These are phyloP conservation scores for Microcebus jonahi DNA, from an alignment of 2,113 vertebrate genomes.

Conservation along the genomic window DNA sequence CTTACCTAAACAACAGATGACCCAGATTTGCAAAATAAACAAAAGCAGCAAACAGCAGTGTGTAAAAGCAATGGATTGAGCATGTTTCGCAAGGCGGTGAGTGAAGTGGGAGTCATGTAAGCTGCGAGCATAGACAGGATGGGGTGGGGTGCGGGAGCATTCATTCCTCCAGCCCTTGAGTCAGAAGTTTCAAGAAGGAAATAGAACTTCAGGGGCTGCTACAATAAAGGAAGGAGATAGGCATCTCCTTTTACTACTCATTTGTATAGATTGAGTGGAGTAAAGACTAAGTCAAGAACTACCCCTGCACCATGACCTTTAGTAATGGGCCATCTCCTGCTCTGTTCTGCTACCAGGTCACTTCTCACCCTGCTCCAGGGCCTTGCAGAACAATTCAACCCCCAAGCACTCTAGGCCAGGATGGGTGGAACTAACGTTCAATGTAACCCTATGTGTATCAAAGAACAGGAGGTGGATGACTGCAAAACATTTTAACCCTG, in stretches of 20 bases:
- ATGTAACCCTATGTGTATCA: not conserved
- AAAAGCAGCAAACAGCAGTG: not conserved
- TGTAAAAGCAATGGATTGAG: not conserved
- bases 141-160: not conserved
- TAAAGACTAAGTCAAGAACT: not conserved
- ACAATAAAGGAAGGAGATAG: constrained; percentile 73
- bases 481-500: not conserved
- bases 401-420: not conserved
- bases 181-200: constrained; percentile 78
- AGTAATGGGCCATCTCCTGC: not conserved
- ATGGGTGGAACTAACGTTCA: not conserved
- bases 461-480: not conserved
- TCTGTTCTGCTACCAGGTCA: not conserved
- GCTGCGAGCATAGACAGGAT: not conserved
- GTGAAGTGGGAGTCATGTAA: not conserved
- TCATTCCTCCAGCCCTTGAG: constrained; percentile 51
- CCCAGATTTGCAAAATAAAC: not conserved
- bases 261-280: not conserved
- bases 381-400: not conserved
- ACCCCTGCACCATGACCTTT: not conserved
- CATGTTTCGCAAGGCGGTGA: not conserved
- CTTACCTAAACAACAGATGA: not conserved
- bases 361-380: not conserved
- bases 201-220: constrained; percentile 49
- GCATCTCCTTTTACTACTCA: constrained; percentile 25